phyloP scores from a whole-genome alignment of 2,888 invertebrate species.

The Petrolisthes manimaculis region DNA sequence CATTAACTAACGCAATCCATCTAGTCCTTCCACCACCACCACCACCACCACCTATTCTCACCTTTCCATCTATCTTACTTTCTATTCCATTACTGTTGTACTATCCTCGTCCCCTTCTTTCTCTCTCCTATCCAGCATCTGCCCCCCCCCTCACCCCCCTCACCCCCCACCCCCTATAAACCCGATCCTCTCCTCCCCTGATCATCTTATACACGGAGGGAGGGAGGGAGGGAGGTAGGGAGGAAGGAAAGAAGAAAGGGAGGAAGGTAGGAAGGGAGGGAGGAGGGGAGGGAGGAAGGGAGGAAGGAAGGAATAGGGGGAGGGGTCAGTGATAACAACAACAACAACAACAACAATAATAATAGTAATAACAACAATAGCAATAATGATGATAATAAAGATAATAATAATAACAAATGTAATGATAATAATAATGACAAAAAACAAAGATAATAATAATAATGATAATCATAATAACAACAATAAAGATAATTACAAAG shows the following conservation, averaged over 20 bases:
- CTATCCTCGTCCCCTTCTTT: background rate
- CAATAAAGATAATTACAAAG: too few relatives aligned
- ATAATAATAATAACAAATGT: too few relatives aligned
- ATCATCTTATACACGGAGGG: background rate
- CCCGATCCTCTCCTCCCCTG: background rate
- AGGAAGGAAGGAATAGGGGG: too few relatives aligned
- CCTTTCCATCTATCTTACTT: background rate
- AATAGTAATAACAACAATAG: background rate
- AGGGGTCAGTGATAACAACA: background rate
- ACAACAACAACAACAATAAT: background rate
- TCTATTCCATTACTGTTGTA: background rate
- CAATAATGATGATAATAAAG: background rate
- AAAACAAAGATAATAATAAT: too few relatives aligned
- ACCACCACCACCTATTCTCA: background rate
- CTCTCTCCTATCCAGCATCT: background rate
- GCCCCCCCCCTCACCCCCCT: background rate
- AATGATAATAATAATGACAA: too few relatives aligned
- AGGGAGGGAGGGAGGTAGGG: background rate
- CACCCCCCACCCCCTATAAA: background rate
- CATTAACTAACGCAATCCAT: background rate
- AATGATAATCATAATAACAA: too few relatives aligned
- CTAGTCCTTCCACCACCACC: background rate
- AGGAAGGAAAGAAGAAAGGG: background rate
- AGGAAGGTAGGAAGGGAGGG: constrained; percentile 18
- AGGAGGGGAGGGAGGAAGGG: background rate